Evolutionary conservation across 2,888 invertebrate genomes (phyloP), one percentile per base, ranked within the genome.

Genomic region (Campaea margaritaria): DNA sequence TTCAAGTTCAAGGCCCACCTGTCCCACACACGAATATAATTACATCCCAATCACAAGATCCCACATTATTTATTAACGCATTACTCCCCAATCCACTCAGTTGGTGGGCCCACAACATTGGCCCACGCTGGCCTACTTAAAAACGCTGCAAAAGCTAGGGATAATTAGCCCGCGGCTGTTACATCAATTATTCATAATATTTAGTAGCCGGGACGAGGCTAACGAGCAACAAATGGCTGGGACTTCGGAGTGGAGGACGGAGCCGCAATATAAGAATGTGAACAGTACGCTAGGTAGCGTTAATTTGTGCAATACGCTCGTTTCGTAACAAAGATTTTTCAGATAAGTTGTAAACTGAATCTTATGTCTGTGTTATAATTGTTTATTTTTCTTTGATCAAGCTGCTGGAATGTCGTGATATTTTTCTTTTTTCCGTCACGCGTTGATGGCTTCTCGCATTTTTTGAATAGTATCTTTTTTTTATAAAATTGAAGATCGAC

Each of bases 141-240:
- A 69, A 69, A 69, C 55, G 28, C 49, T 54, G 65, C 57, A 46
- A 47, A 58, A 45, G 48, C 60, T 55, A 61, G 54, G 58, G 47
- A 59, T 67, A 69, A 67, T 67, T 67, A 69, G 36, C 53, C 27
- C 51, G 56, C 61, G 41, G 55, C 53, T 64, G 53, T 61, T 53
- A 54, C 78, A 82, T 85, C 79, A 78, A 82, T 83, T 83, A 85
- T 85, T 85, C 81, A 84, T 79, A 76, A 76, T 82, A 78, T 83
- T 82, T 79, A 81, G 79, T 79, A 71, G 78, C 69, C 76, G 71
- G 67, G 73, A 70, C 58, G 72, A 62, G 65, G 69, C 75, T 81
- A 82, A 83, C 81, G 78, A 81, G 79, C 77, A 81, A 76, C 77
- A 78, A 80, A 82, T 83, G 82, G 65, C 64, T 41, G 65, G 55